These are phyloP conservation scores for Microctenopoma stevenorrisi DNA, from an alignment of 2,797 vertebrate species.

Conservation along the genomic window DNA sequence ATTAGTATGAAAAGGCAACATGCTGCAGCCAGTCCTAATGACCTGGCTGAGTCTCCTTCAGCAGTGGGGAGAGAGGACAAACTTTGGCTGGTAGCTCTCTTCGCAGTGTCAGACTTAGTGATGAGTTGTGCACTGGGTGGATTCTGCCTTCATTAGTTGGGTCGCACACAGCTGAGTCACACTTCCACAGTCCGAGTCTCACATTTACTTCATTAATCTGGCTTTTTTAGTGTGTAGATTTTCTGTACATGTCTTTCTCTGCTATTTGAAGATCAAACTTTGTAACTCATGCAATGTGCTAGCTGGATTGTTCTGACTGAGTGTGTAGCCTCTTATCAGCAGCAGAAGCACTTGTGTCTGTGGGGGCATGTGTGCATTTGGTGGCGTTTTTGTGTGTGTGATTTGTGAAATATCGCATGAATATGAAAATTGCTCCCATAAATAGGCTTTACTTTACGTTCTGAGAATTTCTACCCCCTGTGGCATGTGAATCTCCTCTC, in stretches of 20 bases:
- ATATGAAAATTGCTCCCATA: constrained; percentile 73
- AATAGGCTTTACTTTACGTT: constrained; percentile 73
- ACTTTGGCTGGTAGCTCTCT: constrained; percentile 4
- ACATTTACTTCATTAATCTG: constrained; percentile 30
- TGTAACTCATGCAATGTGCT: constrained; percentile 35
- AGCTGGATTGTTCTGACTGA: constrained; percentile 45
- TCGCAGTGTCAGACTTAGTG: constrained; percentile 29
- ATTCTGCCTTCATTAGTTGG: constrained; percentile 49
- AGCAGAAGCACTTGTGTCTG: constrained; percentile 38
- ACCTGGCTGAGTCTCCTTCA: constrained; percentile 16
- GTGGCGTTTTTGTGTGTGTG: constrained; percentile 34
- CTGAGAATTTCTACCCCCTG: constrained; percentile 57
- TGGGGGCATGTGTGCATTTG: constrained; percentile 26
- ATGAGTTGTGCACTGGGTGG: constrained; percentile 9
- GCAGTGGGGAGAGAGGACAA: constrained; percentile 1
- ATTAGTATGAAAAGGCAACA: not conserved
- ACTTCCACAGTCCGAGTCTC: constrained; percentile 27
- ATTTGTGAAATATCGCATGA: constrained; percentile 66
- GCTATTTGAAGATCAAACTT: constrained; percentile 51
- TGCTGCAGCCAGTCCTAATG: constrained; percentile 21
- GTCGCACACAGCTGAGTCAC: constrained; percentile 48
- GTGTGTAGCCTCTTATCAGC: constrained; percentile 42
- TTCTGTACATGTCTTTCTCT: constrained; percentile 40
- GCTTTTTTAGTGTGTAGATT: constrained; percentile 43
- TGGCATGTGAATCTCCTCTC: constrained; percentile 63